Percentiles rank a stretch among this genome's conserved stretches.
Evolutionary conservation across 2,888 invertebrate species (phyloP).

Genomic region (Leptopterna dolabrata): DNA sequence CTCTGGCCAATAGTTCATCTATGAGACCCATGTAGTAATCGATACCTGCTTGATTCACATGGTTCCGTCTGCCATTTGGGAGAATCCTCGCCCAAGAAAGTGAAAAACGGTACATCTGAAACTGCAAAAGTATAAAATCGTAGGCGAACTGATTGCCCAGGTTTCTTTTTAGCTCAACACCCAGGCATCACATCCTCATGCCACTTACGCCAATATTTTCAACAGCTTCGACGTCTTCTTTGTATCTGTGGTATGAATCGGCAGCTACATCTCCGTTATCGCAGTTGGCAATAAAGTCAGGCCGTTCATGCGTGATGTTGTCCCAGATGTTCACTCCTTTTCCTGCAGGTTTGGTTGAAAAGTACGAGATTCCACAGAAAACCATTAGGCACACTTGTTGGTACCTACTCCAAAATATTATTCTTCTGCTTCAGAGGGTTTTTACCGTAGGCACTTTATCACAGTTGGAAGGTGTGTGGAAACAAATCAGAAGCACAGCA

Average conservation of each 20-base stretch:
- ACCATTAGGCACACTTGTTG: no score
- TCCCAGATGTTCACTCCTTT: conserved; percentile 78
- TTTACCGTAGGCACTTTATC: no score
- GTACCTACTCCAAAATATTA: no score
- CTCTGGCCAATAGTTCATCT: conserved; percentile 73
- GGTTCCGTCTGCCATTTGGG: conserved; percentile 75
- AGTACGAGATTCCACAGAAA: neutral
- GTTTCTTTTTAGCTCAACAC: no score
- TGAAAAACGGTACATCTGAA: conserved; percentile 77
- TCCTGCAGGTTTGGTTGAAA: conserved; percentile 64
- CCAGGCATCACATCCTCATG: neutral
- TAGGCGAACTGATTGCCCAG: no score
- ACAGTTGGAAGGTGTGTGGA: no score
- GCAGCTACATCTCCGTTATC: conserved; percentile 74
- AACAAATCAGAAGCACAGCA: no score
- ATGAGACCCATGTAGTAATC: conserved; percentile 83
- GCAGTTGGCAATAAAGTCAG: conserved; percentile 70
- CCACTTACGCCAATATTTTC: conserved; percentile 69
- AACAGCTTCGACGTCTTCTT: conserved; percentile 68
- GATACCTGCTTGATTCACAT: conserved; percentile 77
- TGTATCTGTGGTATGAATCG: conserved; percentile 72
- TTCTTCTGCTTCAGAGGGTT: no score
- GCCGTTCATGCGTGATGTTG: conserved; percentile 71
- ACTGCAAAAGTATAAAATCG: conserved; percentile 36
- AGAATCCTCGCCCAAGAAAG: conserved; percentile 82